These are phyloP conservation scores for Trachythela sp. DNA, from an alignment of 64 coral and sea anemone genomes.

Conservation along the genomic window DNA sequence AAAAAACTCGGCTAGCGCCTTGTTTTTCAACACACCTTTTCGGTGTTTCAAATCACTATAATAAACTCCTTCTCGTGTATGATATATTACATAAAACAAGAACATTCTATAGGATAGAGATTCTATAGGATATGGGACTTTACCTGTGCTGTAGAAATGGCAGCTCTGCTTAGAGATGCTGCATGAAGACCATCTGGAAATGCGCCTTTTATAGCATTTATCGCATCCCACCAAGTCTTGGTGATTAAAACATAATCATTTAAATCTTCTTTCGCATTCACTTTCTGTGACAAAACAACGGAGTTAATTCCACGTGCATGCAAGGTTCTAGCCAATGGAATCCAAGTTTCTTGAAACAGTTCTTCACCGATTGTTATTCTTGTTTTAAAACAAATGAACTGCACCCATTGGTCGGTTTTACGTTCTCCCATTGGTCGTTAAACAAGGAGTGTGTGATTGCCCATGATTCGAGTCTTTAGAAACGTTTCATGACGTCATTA, in stretches of 20 bases:
- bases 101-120: not conserved
- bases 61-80: too few relatives aligned
- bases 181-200: not conserved
- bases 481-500: too few relatives aligned
- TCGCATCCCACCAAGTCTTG: not conserved
- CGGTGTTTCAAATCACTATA: too few relatives aligned
- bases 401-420: not conserved
- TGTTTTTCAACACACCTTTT: too few relatives aligned
- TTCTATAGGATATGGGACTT: not conserved
- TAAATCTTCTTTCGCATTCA: not conserved
- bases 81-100: not conserved
- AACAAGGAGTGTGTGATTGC: not conserved
- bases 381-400: not conserved
- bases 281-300: not conserved
- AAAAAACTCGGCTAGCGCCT: too few relatives aligned
- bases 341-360: not conserved
- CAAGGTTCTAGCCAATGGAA: not conserved
- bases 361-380: not conserved
- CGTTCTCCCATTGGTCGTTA: not conserved
- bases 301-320: not conserved
- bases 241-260: not conserved
- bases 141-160: not conserved
- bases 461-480: too few relatives aligned
- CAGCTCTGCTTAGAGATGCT: not conserved
- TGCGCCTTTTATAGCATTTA: not conserved